These are phyloP conservation scores for Anastatus disparis DNA, from an alignment of 1,140 invertebrate species.

Conservation along the genomic window DNA sequence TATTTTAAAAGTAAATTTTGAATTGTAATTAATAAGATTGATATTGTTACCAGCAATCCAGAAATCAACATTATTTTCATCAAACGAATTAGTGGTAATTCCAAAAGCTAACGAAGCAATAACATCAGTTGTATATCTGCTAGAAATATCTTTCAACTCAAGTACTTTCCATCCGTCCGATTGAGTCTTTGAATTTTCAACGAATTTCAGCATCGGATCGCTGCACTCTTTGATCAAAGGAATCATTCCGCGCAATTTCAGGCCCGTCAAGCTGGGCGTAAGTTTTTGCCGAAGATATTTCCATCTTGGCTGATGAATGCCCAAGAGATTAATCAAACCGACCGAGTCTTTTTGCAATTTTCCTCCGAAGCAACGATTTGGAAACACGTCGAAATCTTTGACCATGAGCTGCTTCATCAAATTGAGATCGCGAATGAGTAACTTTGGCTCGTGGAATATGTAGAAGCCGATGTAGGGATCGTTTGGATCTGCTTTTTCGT, in stretches of 20 bases:
- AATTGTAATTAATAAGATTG: conserved; percentile 4
- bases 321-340: conserved; percentile 50
- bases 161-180: conserved; percentile 40
- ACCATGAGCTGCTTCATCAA: conserved; percentile 66
- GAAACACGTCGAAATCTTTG: conserved; percentile 67
- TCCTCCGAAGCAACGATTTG: conserved; percentile 61
- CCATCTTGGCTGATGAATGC: conserved; percentile 51
- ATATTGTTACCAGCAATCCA: conserved; percentile 51
- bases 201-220: conserved; percentile 43
- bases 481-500: conserved; percentile 46
- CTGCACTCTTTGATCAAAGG: conserved; percentile 59
- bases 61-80: conserved; percentile 57
- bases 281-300: conserved; percentile 63
- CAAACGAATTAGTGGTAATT: conserved; percentile 57
- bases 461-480: conserved; percentile 62
- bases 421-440: conserved; percentile 62
- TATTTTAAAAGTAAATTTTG: too few species aligned
- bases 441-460: conserved; percentile 57
- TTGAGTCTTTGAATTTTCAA: conserved; percentile 42
- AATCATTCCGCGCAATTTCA: conserved; percentile 66
- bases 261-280: conserved; percentile 64
- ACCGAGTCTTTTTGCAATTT: conserved; percentile 46
- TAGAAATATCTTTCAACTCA: conserved; percentile 58
- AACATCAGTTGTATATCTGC: conserved; percentile 66
- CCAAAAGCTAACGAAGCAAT: conserved; percentile 70